Conservation (phyloP, 2,113 vertebrate genomes). For the Bostrychus sinensis region DNA sequence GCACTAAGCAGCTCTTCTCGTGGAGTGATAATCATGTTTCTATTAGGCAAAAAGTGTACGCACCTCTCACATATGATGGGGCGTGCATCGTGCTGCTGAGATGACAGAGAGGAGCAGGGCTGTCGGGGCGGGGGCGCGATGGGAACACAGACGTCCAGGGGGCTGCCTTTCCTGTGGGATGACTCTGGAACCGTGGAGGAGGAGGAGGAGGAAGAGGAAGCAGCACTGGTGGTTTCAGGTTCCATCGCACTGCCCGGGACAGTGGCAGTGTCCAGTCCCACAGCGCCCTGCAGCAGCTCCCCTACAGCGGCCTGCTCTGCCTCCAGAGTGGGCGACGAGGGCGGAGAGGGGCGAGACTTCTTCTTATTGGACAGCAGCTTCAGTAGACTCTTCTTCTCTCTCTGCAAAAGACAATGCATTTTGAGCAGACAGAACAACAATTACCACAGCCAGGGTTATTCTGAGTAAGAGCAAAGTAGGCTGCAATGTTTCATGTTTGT, state of each 20-base stretch:
- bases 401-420: constrained; percentile 73
- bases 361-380: constrained; percentile 95
- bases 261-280: constrained; percentile 81
- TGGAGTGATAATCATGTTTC: neutral
- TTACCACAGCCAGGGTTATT: too few relatives aligned
- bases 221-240: constrained; percentile 71
- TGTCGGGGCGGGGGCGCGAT: constrained; percentile 92
- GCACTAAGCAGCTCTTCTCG: too few relatives aligned
- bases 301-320: constrained; percentile 80
- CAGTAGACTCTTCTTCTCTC: constrained; percentile 94
- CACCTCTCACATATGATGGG: constrained; percentile 96
- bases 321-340: constrained; percentile 91
- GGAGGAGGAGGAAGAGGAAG: constrained; percentile 28
- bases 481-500: too few relatives aligned
- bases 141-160: constrained; percentile 81
- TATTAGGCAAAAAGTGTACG: neutral
- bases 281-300: constrained; percentile 86
- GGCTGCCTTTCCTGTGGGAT: constrained; percentile 78
- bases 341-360: constrained; percentile 89
- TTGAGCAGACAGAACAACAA: neutral
- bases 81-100: constrained; percentile 84
- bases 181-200: constrained; percentile 71
- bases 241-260: constrained; percentile 72
- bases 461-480: too few relatives aligned
- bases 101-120: constrained; percentile 91